phyloP scores from a whole-genome alignment of 2,888 invertebrate species.

The Thymelicus sylvestris region DNA sequence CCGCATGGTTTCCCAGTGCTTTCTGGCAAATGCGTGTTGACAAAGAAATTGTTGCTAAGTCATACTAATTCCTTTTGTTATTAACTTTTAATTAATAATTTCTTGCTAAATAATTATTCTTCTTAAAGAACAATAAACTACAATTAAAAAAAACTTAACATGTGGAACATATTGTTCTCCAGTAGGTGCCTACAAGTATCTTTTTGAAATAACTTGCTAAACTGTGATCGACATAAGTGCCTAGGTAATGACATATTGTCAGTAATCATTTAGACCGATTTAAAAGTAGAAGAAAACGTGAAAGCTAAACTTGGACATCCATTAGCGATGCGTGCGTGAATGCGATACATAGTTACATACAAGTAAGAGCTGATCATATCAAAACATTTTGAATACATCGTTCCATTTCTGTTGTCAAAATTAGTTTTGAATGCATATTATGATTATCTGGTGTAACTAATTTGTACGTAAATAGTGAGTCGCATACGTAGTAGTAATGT shows the following conservation, averaged over 20 bases:
- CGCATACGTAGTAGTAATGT: conserved; percentile 2
- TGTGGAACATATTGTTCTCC: no score
- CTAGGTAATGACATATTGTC: conserved; percentile 20
- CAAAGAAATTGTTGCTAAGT: conserved; percentile 20
- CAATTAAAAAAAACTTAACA: conserved; percentile 1
- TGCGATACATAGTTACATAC: conserved; percentile 43
- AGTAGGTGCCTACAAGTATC: not conserved
- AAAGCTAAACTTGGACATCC: conserved; percentile 48
- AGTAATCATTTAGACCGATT: conserved; percentile 32
- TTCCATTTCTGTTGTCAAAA: conserved; percentile 39
- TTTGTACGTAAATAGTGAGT: conserved; percentile 25
- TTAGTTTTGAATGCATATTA: conserved; percentile 20
- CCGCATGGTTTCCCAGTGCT: conserved; percentile 26
- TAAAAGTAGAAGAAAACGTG: conserved; percentile 47
- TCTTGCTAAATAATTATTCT: no score
- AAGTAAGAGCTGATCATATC: conserved; percentile 55
- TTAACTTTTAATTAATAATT: no score
- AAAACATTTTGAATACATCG: conserved; percentile 49
- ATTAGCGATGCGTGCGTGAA: conserved; percentile 47
- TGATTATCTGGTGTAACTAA: conserved; percentile 8
- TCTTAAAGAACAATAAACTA: not conserved
- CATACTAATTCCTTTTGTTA: no score
- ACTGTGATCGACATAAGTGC: not conserved
- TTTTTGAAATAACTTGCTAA: not conserved
- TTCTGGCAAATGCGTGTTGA: conserved; percentile 18